Base-by-base conservation (phyloP, 2,113 vertebrate species). In the Fregetta grallaria region DNA sequence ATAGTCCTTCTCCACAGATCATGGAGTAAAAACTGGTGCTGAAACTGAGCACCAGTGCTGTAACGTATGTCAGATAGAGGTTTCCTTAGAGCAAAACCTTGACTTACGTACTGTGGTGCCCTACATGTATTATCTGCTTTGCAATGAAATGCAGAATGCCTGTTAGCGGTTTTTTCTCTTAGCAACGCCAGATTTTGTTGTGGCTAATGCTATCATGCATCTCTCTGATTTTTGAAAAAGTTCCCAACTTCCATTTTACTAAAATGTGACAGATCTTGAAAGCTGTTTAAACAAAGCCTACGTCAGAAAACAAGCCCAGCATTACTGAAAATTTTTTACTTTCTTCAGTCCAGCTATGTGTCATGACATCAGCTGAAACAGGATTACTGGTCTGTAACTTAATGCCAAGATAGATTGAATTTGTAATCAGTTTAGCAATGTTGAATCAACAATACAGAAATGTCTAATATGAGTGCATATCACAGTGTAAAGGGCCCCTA, bases 281-380 rank as follows among this genome's bases (percentile, higher is more conserved):
- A 65, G 40, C 42, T 75, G 36, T 80, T 79, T 88, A 77, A 92
- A 86, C 32, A 29, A 67, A 53, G 32, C 36, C 40, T 62, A 59
- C 0, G 3, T 72, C 72, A 91, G 73, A 88, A 91, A 94, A 80
- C 20, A 38, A 86, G 50, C 23, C 29, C 19, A 53, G 13, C 26
- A 20, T 65, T 93, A 68, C 55, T 88, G 71, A 89, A 73, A 42
- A 27, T 14, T n/a, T 87, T 72, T 83, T 72, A 65, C 62, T 83
- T 88, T 61, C 79, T 86, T 68, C 76, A 76, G 15, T 94, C 84
- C 88, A 93, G 56, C n/a, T 70, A 72, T 74, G 58, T 78, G 40
- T 88, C 86, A 89, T 93, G 92, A 96, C 87, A 77, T 83, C 88
- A 91, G 71, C 44, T 26, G 50, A 90, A 55, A 58, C n/a, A 62